Evolutionary conservation across 2,888 invertebrate species (phyloP), one percentile per base, ranked within the genome.

Genomic region (Matsumyia berberina): DNA sequence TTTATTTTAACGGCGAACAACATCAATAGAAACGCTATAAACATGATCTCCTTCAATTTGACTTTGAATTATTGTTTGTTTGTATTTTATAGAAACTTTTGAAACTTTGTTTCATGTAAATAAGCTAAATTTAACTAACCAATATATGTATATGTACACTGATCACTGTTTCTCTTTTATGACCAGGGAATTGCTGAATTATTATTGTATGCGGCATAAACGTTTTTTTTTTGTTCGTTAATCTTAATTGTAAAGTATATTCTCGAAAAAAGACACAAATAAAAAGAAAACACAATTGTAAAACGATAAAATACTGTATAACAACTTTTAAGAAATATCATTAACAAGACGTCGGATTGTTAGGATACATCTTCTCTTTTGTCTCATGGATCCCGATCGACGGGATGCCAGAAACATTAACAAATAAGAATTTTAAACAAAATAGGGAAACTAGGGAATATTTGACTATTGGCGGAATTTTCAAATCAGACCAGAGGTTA

Each of bases 251-350:
- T 85, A 80, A 80, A 69, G 55, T 67, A 73, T 79, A 79, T 79
- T 79, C 67, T 70, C 74, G 74, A 79, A 79, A 80, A 85, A 80
- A 80, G 74, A 85, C 85, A 79, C 51, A 39, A 64, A 24, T 24
- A 78, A 55, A 64, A 69, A 74, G 72, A 66, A 74, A 69, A 67
- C 58, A 83, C 66, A 66, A 73, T 74, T 85, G 80, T 80, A 85
- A 80, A 85, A 79, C 79, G 64, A 85, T 80, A 85, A 80, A 85
- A 85, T 85, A 85, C 85, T 85, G 85, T 80, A 80, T 85, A 85
- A 80, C 79, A 85, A 85, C 85, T 85, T 85, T 74, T 33, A 69
- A 76, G 76, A 85, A 80, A 79, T 79, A 85, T 80, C 80, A 80
- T 60, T 66, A 80, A 85, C 83, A 74, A 79, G 62, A 39, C 78